phyloP scores from a whole-genome alignment of 2,113 vertebrate species.

The Bothrops jararaca region DNA sequence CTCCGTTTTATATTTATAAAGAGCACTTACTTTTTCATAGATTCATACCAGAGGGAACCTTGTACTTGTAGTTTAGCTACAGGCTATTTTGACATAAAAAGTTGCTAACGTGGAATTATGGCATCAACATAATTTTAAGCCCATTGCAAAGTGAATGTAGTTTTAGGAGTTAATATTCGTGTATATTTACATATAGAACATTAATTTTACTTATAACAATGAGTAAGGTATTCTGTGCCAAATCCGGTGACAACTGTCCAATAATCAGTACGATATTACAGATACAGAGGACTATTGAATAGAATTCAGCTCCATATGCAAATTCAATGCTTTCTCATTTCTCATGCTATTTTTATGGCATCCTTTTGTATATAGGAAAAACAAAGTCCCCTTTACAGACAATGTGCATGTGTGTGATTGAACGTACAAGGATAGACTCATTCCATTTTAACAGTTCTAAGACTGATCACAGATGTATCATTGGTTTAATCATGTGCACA shows the following conservation, averaged over 20 bases:
- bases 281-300: not conserved
- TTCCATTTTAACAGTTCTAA: not conserved
- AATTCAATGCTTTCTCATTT: not conserved
- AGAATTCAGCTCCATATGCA: not conserved
- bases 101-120: constrained; percentile 54
- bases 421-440: not conserved
- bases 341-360: not conserved
- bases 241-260: not conserved
- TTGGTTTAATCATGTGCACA: not conserved
- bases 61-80: constrained; percentile 73
- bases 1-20: constrained; percentile 73
- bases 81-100: constrained; percentile 74
- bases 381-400: not conserved
- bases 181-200: not conserved
- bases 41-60: constrained; percentile 69
- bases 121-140: constrained; percentile 53
- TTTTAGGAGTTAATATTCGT: constrained; percentile 51
- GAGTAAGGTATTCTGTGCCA: not conserved
- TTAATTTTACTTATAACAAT: not conserved
- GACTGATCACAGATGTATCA: not conserved
- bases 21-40: constrained; percentile 73
- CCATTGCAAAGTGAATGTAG: constrained; percentile 48
- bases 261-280: not conserved
- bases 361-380: not conserved
- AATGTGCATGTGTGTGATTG: not conserved